Evolutionary conservation across 2,113 vertebrate genomes (phyloP), one percentile per base, ranked within the genome.

Genomic region (Puffinus mauretanicus): DNA sequence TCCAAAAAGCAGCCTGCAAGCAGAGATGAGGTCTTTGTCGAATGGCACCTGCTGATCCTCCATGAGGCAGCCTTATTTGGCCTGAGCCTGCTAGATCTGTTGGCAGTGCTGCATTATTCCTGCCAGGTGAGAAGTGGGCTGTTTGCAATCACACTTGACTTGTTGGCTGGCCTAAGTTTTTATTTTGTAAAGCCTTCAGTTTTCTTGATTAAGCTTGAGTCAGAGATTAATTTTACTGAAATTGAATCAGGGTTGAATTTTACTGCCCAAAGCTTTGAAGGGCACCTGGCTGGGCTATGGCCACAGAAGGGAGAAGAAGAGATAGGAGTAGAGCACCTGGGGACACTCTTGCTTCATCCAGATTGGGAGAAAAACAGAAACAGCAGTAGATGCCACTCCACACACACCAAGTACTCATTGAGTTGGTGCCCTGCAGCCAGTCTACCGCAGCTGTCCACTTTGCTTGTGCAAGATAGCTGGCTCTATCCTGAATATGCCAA

Each of bases 211-310:
- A 80, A 79, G 10, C 11, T 83, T 77, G 49, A 82, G 9, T 47
- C 21, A 34, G 75, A 76, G 49, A 24, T 52, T 36, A 42, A 17
- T 52, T 71, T 57, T 70, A 57, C 5, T 8, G 19, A 42, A 70
- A 7, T 32, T 15, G 44, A 66, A 62, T 69, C 14, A 40, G 12
- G 44, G n/a, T n/a, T 65, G 30, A 69, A 42, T 62, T 78, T 73
- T 81, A 46, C 15, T 32, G 11, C 18, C 3, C 2, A 36, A 67
- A 52, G 7, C 11, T 36, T 30, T 30, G 10, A 69, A 54, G 42
- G 4, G 0, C 8, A 13, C 4, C 21, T 38, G 16, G 1, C 17
- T 9, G 3, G 36, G 19, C 27, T 57, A 6, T 11, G 25, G 49
- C 21, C 15, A 62, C 9, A 34, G 14, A 49, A 10, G 8, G 34